Conservation (phyloP, 2,797 vertebrate genomes). For the Pseudotriccus pelzelni region DNA sequence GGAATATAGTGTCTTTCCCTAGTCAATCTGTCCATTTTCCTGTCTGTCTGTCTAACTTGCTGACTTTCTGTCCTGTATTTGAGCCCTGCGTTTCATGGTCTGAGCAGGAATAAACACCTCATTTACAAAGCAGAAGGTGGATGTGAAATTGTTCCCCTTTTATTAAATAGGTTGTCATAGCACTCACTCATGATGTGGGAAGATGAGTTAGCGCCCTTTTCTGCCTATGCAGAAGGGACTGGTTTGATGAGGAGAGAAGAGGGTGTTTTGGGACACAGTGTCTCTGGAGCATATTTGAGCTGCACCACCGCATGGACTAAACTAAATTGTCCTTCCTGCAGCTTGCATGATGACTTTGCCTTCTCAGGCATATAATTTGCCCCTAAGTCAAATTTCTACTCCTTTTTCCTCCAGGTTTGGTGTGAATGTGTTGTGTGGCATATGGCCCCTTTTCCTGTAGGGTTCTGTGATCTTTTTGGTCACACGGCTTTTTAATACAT, state of each 20-base stretch:
- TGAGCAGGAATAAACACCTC: neutral
- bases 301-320: neutral
- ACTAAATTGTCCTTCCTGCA: neutral
- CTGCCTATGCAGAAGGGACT: accelerated
- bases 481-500: neutral
- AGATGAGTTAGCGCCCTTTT: neutral
- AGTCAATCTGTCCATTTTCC: neutral
- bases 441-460: neutral
- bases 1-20: neutral
- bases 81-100: neutral
- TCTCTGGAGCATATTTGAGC: neutral
- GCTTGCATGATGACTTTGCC: neutral
- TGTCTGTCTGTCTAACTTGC: neutral
- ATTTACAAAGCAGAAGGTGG: neutral
- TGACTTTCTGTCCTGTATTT: neutral
- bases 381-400: neutral
- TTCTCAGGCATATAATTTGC: neutral
- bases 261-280: neutral
- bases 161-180: neutral
- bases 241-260: neutral
- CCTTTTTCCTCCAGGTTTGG: neutral
- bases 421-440: neutral
- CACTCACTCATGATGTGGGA: neutral
- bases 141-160: neutral
- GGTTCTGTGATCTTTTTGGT: neutral